Evolutionary conservation across 2,113 vertebrate genomes (phyloP), one percentile per base, ranked within the genome.

Genomic region (Petroica traversi): DNA sequence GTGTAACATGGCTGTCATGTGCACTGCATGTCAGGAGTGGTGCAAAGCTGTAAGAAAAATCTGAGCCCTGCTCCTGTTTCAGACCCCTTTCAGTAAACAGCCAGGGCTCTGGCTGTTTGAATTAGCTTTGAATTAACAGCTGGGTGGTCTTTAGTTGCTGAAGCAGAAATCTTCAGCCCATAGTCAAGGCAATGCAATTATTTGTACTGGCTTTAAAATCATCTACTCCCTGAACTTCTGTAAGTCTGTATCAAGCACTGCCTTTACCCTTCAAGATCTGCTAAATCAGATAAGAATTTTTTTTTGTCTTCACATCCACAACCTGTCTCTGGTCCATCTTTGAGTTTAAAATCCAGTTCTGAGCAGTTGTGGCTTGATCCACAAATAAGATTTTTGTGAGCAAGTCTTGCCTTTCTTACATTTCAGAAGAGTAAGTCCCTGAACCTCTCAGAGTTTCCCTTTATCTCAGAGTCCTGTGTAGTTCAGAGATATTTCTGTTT

Each of bases 181-280:
- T 52, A 85, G 67, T 69, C 82, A 92, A 95, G 41, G 62, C 34
- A 88, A 94, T 74, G 23, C 24, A 52, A 36, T 41, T 83, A 34
- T 90, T 93, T 96, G 54, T 76, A 73, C 71, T 46, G 54, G 58
- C 59, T 94, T 96, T 80, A 79, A 90, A 92, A 90, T 66, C 31
- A 90, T 73, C 67, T 34, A 31, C 23, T 83, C 23, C 17, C 12
- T 66, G 34, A 64, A 93, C 36, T 22, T 83, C 20, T 43, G 3
- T 41, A 71, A 83, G 46, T 58, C 66, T 8, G 0, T 17, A 76
- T 28, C 40, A 88, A 92, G 31, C 31, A 25, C 51, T 67, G 46
- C 6, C 33, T 93, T 89, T 87, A 36, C n/a, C 24, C 57, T 75
- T 4, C 63, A 87, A 81, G 52, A 89, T 63, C 73, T 74, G 11